Base-by-base conservation (phyloP, 2,113 vertebrate species). In the Mobula hypostoma region DNA sequence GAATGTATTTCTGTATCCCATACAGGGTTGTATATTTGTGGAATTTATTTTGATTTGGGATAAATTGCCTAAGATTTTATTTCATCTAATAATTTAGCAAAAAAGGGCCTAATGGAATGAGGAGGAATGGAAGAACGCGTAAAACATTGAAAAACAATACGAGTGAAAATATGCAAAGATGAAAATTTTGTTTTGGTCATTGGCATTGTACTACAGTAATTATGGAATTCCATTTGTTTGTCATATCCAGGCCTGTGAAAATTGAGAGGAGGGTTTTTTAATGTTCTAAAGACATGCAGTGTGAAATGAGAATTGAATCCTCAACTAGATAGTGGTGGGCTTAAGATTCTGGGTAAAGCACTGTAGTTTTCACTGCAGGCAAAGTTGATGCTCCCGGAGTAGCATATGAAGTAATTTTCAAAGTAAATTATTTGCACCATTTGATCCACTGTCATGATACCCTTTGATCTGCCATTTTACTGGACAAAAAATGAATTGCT, bases 391-490 rank as follows among this genome's bases (percentile, higher is more conserved):
- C 58, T 88, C 61, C 58, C 29, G 56, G 87, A 32, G 66, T 90
- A 63, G 58, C 24, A 2, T 5, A n/a, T 90, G n/a, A 61, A 58
- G 17, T 66, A 66, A 2, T 63, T 87, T 58, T 66, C 14, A 61
- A 66, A 88, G 85, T 87, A 87, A 87, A 48, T 85, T 58, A 56
- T 5, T 85, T 87, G 36, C 79, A 40, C 15, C 79, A 80, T 83
- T 83, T 56, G 19, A 79, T 36, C 15, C 36, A 21, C 11, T 56
- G 82, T 5, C 56, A 24, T 85, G 82, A 58, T 7, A 82, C 2
- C 48, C 48, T 82, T 85, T 24, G 48, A 21, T 58, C 5, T 32
- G 5, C 17, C 19, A 7, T 82, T 48, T 82, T 82, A 40, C 15
- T 82, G 17, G 79, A 82, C 15, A 4, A 5, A 48, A 48, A 82